A percentile compares a stretch with the other conserved stretches of the same genome.
These are phyloP conservation scores for Eonycteris spelaea DNA, from an alignment of 2,113 vertebrate species.

Conservation along the genomic window DNA sequence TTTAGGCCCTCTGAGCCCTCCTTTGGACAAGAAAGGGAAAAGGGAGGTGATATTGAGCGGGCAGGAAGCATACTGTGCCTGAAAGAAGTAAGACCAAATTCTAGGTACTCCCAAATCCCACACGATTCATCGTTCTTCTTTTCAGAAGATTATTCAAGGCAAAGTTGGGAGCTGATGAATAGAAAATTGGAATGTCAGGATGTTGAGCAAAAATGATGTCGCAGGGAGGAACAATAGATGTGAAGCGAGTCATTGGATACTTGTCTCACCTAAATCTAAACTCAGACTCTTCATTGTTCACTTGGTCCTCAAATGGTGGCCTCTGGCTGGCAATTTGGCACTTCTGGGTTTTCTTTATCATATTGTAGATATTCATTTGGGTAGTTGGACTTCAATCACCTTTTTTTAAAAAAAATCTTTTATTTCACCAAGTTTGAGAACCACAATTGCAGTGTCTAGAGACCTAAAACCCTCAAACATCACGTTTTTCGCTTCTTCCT, in stretches of 20 bases:
- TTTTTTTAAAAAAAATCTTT: not conserved
- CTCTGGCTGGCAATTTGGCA: not conserved
- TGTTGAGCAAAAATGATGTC: not conserved
- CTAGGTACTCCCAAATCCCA: not conserved
- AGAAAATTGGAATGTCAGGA: not conserved
- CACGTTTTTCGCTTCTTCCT: slow-evolving; percentile 50
- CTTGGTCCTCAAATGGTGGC: not conserved
- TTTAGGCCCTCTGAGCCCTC: not conserved
- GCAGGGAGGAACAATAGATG: not conserved
- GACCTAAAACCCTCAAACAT: not conserved
- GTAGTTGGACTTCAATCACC: not conserved
- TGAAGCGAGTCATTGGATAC: not conserved
- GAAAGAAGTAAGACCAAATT: not conserved
- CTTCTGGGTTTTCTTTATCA: not conserved
- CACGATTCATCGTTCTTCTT: not conserved
- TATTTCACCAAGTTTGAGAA: slow-evolving; percentile 38
- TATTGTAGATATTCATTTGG: not conserved
- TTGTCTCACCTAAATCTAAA: not conserved
- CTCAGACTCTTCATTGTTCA: not conserved
- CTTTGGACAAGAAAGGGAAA: not conserved
- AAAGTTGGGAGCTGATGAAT: not conserved
- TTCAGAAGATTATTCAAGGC: not conserved
- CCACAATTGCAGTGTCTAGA: slow-evolving; percentile 31
- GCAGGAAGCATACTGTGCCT: not conserved
- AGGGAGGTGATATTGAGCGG: not conserved